These are phyloP conservation scores for Syrmaticus mikado DNA, from an alignment of 2,113 vertebrate species.

Conservation along the genomic window DNA sequence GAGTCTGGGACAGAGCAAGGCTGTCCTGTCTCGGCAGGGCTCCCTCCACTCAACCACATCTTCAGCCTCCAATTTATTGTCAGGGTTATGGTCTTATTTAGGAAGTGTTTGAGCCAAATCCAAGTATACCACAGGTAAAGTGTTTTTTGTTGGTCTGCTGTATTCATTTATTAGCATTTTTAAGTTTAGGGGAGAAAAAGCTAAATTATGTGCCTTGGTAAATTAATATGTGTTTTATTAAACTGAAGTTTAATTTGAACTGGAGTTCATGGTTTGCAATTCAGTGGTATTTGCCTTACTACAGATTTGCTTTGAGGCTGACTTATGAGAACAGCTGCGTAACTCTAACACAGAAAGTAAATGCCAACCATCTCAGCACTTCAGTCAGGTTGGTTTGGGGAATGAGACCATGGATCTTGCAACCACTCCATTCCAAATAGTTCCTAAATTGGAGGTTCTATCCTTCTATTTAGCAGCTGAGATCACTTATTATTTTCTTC, in stretches of 20 bases:
- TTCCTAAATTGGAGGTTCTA: background rate
- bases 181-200: background rate
- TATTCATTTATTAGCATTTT: background rate
- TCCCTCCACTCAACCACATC: no score
- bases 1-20: no score
- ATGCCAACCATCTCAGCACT: background rate
- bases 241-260: background rate
- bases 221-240: background rate
- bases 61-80: no score
- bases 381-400: background rate
- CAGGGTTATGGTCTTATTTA: no score
- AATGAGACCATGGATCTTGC: background rate
- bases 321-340: background rate
- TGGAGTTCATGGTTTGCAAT: background rate
- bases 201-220: background rate
- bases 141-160: no score
- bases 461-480: background rate
- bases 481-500: no score
- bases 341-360: background rate
- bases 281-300: background rate
- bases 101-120: no score
- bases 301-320: background rate
- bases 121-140: no score
- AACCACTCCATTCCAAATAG: background rate
- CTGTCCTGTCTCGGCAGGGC: no score